phyloP scores from a whole-genome alignment of 2,797 vertebrate species.

The Aldrovandia affinis region DNA sequence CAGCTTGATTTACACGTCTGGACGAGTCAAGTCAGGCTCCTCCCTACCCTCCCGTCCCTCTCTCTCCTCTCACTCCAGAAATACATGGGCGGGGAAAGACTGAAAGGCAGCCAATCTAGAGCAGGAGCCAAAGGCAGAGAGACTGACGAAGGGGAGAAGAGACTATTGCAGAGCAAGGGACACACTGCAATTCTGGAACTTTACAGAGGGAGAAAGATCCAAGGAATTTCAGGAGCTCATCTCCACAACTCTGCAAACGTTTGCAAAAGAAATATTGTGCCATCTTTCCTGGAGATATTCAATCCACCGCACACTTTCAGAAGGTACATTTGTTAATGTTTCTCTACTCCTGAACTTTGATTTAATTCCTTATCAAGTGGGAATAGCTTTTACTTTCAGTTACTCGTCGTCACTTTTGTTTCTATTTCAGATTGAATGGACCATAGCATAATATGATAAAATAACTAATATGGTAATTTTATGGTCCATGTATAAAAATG shows the following conservation, averaged over 20 bases:
- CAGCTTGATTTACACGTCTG: conserved; percentile 23
- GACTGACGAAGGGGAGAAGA: conserved; percentile 33
- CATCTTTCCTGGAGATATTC: conserved; percentile 40
- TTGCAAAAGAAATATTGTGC: conserved; percentile 44
- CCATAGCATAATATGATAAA: not conserved
- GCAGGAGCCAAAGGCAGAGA: conserved; percentile 63
- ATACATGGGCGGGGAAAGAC: conserved; percentile 63
- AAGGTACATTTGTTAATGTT: conserved; percentile 52
- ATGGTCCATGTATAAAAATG: not conserved
- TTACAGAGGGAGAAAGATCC: conserved; percentile 45
- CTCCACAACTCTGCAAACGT: conserved; percentile 47
- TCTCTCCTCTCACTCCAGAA: conserved; percentile 42
- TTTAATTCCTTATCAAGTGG: not conserved
- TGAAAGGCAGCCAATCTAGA: conserved; percentile 63
- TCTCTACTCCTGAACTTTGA: not conserved
- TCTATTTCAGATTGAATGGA: not conserved
- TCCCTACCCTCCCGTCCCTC: conserved; percentile 21
- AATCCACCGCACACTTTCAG: conserved; percentile 31
- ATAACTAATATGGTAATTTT: not conserved
- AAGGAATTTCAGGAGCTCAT: conserved; percentile 21
- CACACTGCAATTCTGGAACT: conserved; percentile 30
- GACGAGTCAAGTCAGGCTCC: conserved; percentile 22
- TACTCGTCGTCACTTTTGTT: no score
- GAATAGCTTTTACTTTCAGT: not conserved
- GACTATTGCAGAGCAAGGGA: not conserved